phyloP scores from a whole-genome alignment of 2,888 invertebrate species.

The Acrobasis repandana region DNA sequence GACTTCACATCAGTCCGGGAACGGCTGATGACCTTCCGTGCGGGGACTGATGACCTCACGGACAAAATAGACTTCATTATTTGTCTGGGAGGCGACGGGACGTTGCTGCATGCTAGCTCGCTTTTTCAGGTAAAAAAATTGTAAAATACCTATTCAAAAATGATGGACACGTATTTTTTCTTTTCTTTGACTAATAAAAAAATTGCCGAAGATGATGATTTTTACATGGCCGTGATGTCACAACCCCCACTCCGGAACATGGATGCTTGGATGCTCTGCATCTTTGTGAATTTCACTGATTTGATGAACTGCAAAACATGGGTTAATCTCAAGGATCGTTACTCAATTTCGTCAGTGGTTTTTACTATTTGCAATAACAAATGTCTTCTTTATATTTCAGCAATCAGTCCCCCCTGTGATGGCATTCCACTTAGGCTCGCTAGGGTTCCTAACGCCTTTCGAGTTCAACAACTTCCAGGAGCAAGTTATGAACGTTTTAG shows the following conservation, averaged over 20 bases:
- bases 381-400: constrained; percentile 73
- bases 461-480: constrained; percentile 97
- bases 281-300: too few species aligned
- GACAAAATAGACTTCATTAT: constrained; percentile 99
- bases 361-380: background rate
- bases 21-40: constrained; percentile 92
- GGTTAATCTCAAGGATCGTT: too few species aligned
- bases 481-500: constrained; percentile 95
- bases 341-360: too few species aligned
- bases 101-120: constrained; percentile 95
- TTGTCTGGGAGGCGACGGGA: constrained; percentile 98
- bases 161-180: too few species aligned
- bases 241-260: too few species aligned
- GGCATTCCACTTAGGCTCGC: constrained; percentile 98
- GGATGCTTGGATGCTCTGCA: too few species aligned
- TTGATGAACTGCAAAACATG: too few species aligned
- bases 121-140: constrained; percentile 85
- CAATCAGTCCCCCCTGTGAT: constrained; percentile 98
- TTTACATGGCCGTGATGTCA: too few species aligned
- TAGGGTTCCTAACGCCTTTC: constrained; percentile 98
- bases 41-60: constrained; percentile 96
- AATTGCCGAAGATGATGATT: too few species aligned
- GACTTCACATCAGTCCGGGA: constrained; percentile 90
- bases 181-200: too few species aligned
- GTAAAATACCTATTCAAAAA: too few species aligned